Conservation (phyloP, 2,113 vertebrate genomes). For the Urocynchramus pylzowi region DNA sequence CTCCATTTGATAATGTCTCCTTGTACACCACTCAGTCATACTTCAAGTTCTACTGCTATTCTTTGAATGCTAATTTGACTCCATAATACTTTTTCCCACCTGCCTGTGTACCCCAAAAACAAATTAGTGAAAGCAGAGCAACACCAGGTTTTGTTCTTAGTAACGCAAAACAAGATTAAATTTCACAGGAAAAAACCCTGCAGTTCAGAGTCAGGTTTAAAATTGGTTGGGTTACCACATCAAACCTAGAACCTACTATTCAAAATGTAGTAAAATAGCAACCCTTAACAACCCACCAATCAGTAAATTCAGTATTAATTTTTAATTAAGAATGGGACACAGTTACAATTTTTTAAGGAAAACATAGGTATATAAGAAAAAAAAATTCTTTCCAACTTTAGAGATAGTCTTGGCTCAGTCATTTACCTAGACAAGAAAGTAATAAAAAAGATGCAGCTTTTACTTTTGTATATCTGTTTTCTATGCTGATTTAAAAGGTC, state of each 20-base stretch:
- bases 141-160: background rate
- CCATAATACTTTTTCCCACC: background rate
- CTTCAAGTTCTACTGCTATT: background rate
- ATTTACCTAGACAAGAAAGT: background rate
- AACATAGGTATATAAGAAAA: background rate
- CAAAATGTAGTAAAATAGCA: background rate
- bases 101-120: background rate
- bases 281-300: background rate
- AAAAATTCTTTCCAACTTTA: background rate
- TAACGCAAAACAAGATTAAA: background rate
- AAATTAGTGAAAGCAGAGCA: background rate
- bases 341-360: background rate
- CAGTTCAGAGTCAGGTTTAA: background rate
- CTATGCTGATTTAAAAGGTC: background rate
- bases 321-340: background rate
- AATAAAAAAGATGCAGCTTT: background rate
- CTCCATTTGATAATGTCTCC: background rate
- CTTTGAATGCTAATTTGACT: background rate
- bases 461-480: background rate
- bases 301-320: background rate
- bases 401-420: background rate
- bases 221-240: fast-evolving
- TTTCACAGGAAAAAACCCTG: background rate
- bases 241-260: background rate
- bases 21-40: background rate